Evolutionary conservation across 1,140 invertebrate genomes (phyloP).

Genomic region (Orchestia grillus): DNA sequence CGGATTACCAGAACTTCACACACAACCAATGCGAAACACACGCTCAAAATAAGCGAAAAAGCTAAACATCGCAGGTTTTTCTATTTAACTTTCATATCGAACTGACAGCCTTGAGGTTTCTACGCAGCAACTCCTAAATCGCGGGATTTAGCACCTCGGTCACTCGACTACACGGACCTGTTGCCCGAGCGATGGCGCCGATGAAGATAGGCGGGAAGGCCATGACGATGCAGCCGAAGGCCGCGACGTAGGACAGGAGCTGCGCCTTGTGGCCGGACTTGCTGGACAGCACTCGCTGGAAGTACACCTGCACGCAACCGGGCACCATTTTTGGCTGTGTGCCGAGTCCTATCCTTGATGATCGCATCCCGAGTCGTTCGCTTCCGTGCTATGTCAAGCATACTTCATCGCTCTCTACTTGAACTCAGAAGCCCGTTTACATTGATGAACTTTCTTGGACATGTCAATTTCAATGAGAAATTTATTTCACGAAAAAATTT

Average conservation of each 20-base stretch:
- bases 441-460: too few relatives aligned
- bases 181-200: slow-evolving; percentile 80
- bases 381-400: too few relatives aligned
- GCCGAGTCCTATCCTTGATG: too few relatives aligned
- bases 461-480: too few relatives aligned
- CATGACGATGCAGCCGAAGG: slow-evolving; percentile 81
- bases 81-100: neutral
- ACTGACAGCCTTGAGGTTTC: neutral
- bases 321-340: neutral
- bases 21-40: neutral
- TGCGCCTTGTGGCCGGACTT: slow-evolving; percentile 80
- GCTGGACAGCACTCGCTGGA: slow-evolving; percentile 85
- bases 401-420: too few relatives aligned
- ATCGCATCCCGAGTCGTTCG: too few relatives aligned
- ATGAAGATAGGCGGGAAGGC: slow-evolving; percentile 82
- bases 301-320: slow-evolving; percentile 77
- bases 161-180: slow-evolving; percentile 71
- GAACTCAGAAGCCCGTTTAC: too few relatives aligned
- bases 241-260: slow-evolving; percentile 81
- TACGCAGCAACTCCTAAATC: neutral
- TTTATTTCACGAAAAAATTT: too few relatives aligned
- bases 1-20: neutral
- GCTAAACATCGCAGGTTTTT: neutral
- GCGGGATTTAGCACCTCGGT: neutral
- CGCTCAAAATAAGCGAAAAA: neutral